Evolutionary conservation across 2,888 invertebrate species (phyloP), one percentile per base, ranked within the genome.

Genomic region (Acanthosepion esculentum): DNA sequence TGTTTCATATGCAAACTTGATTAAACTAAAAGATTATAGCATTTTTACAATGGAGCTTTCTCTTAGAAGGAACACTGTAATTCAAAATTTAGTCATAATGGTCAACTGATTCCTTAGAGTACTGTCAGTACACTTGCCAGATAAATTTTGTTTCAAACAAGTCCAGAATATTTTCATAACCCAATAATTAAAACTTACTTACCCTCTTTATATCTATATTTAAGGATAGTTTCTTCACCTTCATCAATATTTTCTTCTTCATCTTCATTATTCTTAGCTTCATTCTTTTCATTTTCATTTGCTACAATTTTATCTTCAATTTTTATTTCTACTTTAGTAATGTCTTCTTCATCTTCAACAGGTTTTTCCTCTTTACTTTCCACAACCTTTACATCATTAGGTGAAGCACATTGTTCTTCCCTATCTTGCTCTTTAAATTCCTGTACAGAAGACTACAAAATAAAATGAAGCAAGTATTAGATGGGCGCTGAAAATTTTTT

Each of bases 141-240:
- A 41, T 41, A 41, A 50, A 50, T 50, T 50, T 50, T 15, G 59
- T 7, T 59, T 26, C 92, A 48, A 7, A 41, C 15, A 41, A 48
- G 18, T 4, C 18, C 92, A 92, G 48, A 10, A 41, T 29, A 48
- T 92, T 29, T 48, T 48, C 2, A 5, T 29, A 59, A 7, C 23
- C 26, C 3, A 59, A 23, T 91, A 55, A 59, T 94, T 8, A 91
- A 53, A 94, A 48, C 48, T 48, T 78, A n/a, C 95, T 29, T 95
- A 96, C 96, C 96, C 96, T 96, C 96, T 91, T 96, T 95, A 94
- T 96, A 96, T 94, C 95, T 96, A 95, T 96, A 96, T 95, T 95
- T 96, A 29, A 26, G 95, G 95, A 48, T 95, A 94, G 1, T 94
- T 94, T 48, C 94, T 64, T 93, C 55, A 55, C 93, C 33, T 48